Conservation (phyloP, 2,113 vertebrate genomes). For the Clupea harengus region DNA sequence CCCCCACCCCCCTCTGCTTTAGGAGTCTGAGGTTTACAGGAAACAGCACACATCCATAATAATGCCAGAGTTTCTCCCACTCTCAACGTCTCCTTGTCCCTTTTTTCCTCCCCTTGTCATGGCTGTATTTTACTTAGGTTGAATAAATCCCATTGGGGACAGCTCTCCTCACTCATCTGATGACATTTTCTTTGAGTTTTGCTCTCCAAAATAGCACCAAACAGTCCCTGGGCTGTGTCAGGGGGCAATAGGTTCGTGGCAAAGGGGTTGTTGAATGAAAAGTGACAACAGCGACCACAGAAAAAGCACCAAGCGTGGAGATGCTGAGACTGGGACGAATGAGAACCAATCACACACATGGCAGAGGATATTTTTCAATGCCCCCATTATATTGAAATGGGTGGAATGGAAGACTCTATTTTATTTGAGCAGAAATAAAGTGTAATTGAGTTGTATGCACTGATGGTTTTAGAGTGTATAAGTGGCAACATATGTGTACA, state of each 20-base stretch:
- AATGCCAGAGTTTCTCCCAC: conserved; percentile 24
- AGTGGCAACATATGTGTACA: background rate
- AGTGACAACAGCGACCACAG: background rate
- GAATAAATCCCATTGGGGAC: conserved; percentile 22
- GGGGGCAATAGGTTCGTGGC: background rate
- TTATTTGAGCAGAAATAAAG: background rate
- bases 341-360: background rate
- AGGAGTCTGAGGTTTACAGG: conserved; percentile 44
- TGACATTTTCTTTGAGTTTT: background rate
- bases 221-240: background rate
- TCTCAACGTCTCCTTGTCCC: background rate
- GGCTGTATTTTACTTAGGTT: conserved; percentile 24
- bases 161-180: background rate
- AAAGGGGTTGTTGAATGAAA: background rate
- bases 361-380: background rate
- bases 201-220: background rate
- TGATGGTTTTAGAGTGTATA: background rate
- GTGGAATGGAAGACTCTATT: background rate
- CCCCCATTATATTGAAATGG: background rate
- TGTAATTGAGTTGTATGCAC: background rate
- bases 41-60: conserved; percentile 39
- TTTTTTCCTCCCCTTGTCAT: background rate
- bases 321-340: background rate
- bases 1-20: conserved; percentile 38
- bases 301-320: background rate